Conservation (phyloP, 1,140 invertebrate species). For the Venustaconcha ellipsiformis region DNA sequence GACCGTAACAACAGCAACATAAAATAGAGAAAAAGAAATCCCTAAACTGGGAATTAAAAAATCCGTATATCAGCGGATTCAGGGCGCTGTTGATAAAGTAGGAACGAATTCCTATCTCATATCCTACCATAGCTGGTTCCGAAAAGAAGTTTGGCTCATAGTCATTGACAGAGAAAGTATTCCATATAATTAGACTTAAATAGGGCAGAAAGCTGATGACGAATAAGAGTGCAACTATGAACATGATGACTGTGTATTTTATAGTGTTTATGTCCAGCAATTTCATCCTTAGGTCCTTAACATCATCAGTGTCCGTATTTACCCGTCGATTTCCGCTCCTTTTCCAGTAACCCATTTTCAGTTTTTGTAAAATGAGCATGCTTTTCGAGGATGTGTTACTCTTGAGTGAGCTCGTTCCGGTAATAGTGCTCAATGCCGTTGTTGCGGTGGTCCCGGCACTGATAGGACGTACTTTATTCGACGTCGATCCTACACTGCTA, state of each 20-base stretch:
- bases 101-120: conserved; percentile 23
- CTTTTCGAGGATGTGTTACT: too few species aligned
- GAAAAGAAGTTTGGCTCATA: conserved; percentile 13
- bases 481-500: too few species aligned
- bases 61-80: conserved; percentile 31
- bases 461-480: too few species aligned
- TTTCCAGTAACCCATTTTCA: too few species aligned
- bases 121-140: conserved; percentile 5
- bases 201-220: conserved; percentile 33
- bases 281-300: conserved; percentile 11
- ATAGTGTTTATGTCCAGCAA: conserved; percentile 30
- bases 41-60: conserved; percentile 32
- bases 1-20: neutral
- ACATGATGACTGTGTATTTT: conserved; percentile 31
- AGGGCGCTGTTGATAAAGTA: conserved; percentile 30
- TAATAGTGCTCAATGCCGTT: too few species aligned
- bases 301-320: conserved; percentile 20
- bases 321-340: neutral
- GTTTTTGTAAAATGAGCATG: too few species aligned
- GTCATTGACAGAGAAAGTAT: conserved; percentile 12
- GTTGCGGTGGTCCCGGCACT: too few species aligned
- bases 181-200: conserved; percentile 19
- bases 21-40: conserved; percentile 14
- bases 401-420: too few species aligned
- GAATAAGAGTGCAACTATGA: conserved; percentile 30